These are phyloP conservation scores for Coregonus suidteri DNA, from an alignment of 2,797 vertebrate species.

Conservation along the genomic window DNA sequence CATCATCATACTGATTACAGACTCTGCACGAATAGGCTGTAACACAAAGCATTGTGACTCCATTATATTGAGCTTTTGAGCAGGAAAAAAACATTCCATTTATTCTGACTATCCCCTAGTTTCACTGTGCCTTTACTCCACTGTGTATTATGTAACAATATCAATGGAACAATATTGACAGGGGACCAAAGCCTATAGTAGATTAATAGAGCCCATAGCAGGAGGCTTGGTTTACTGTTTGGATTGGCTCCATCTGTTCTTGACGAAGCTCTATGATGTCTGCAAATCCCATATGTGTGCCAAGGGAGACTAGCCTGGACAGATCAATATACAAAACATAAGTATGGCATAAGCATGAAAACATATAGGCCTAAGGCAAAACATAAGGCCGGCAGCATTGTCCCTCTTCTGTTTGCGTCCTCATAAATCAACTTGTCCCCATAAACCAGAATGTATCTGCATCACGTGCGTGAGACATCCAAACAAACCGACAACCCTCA, in stretches of 20 bases:
- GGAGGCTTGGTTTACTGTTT: conserved; percentile 17
- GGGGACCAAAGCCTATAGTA: neutral
- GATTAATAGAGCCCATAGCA: neutral
- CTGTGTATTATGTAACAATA: neutral
- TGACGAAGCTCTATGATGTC: neutral
- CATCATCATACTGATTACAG: neutral
- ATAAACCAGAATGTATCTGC: neutral
- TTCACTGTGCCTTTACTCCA: neutral
- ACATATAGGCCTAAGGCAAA: neutral
- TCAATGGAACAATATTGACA: neutral
- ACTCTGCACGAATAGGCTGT: neutral
- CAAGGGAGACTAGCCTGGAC: neutral
- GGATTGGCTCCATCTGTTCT: neutral
- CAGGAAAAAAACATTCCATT: neutral
- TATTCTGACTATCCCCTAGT: neutral
- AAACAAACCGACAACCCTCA: neutral
- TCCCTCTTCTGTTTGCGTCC: neutral
- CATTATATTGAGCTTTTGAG: neutral
- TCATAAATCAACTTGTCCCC: neutral
- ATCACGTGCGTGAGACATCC: neutral
- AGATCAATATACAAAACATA: no score
- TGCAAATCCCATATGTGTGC: neutral
- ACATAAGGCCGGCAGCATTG: neutral
- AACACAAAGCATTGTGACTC: neutral
- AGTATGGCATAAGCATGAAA: neutral